Percentiles rank a stretch among this genome's conserved stretches.
Evolutionary conservation across 64 coral and sea anemone species (phyloP).

Genomic region (Montipora sp.): DNA sequence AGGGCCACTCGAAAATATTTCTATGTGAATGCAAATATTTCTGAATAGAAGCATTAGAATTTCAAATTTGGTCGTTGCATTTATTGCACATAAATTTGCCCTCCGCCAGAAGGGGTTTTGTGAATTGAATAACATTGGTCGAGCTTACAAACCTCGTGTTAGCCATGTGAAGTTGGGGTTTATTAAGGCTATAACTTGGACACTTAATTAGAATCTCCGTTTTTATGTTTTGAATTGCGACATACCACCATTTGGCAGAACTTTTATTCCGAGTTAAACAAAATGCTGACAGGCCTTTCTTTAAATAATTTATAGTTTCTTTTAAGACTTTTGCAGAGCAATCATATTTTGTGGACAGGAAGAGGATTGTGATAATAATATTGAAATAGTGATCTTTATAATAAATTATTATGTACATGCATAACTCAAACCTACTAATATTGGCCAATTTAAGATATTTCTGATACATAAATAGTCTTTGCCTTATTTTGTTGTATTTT

Average conservation of each 20-base stretch:
- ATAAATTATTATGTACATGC: background rate
- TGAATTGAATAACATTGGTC: background rate
- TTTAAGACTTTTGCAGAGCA: slow-evolving; percentile 52
- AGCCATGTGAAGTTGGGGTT: background rate
- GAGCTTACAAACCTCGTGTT: slow-evolving; percentile 1
- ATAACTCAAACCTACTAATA: background rate
- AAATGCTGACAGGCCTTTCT: slow-evolving; percentile 41
- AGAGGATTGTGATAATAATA: background rate
- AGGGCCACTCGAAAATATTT: background rate
- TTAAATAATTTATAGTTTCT: slow-evolving; percentile 69
- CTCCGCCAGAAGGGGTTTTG: background rate
- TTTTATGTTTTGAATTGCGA: background rate
- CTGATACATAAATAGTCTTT: too few species aligned
- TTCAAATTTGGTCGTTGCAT: slow-evolving; percentile 36
- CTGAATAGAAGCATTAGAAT: background rate
- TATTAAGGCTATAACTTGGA: too few species aligned
- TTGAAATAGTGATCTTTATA: background rate
- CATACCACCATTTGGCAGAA: background rate
- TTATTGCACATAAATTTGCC: slow-evolving; percentile 29
- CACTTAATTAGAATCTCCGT: too few species aligned
- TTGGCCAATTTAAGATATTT: too few species aligned
- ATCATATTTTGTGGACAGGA: background rate
- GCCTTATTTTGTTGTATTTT: too few species aligned
- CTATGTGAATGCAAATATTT: slow-evolving; percentile 43
- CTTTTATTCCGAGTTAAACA: slow-evolving; percentile 57